phyloP scores from a whole-genome alignment of 2,113 vertebrate genomes.

The Chamaea fasciata region DNA sequence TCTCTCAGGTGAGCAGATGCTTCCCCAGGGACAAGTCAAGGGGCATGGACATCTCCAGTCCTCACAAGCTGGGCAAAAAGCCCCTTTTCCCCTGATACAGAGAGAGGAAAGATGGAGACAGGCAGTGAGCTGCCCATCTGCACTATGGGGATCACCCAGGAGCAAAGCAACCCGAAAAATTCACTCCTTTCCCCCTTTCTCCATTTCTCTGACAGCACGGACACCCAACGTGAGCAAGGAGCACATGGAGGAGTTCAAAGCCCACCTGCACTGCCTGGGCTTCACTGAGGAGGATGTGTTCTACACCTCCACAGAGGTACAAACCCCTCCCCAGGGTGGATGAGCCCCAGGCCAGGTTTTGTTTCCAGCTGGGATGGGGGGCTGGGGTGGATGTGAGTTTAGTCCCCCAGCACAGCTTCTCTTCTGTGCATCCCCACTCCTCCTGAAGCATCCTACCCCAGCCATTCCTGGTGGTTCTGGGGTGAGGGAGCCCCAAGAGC shows the following conservation, averaged over 20 bases:
- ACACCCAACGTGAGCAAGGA: not conserved
- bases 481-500: accelerated
- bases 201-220: not conserved
- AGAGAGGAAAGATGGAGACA: not conserved
- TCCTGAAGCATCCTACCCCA: accelerated
- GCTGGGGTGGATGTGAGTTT: accelerated
- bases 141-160: not conserved
- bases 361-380: not conserved
- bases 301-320: not conserved
- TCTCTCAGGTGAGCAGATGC: not conserved
- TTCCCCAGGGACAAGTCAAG: not conserved
- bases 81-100: not conserved
- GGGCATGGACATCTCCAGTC: accelerated
- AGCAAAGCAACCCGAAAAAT: not conserved
- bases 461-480: not conserved
- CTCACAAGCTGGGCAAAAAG: not conserved
- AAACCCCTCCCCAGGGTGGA: not conserved
- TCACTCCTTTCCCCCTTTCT: not conserved
- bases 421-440: not conserved
- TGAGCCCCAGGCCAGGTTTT: not conserved
- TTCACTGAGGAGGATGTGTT: not conserved
- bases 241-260: constrained; percentile 14
- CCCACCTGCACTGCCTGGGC: not conserved
- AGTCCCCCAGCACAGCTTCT: no score
- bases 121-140: not conserved